Base-by-base conservation (phyloP, 2,797 vertebrate species). In the Lepus townsendii region DNA sequence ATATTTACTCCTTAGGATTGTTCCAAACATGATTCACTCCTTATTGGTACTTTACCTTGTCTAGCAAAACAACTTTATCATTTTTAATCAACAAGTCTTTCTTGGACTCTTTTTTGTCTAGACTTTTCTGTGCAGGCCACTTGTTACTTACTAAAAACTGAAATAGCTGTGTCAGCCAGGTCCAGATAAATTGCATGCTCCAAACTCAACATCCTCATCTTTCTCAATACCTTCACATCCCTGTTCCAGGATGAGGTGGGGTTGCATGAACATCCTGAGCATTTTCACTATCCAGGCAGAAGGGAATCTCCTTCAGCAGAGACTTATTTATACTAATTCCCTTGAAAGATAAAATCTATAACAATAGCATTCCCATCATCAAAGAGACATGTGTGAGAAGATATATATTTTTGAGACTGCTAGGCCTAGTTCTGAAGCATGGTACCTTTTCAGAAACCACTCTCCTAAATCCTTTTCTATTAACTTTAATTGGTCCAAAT, bases 91-190 rank as follows among this genome's bases (percentile, higher is more conserved):
- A 66, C 17, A 90, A 38, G 42, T 66, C 71, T 82, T 20, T 76
- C 12, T 27, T 10, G 24, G 52, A 19, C 2, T 2, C 6, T 84
- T 85, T 71, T 35, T 14, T 82, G 22, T 69, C 57, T 82, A 90
- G 38, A 14, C 4, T 90, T 50, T 83, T 86, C 27, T 75, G 38
- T 69, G 24, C 42, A 68, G 14, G 42, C 78, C 8, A 26, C 17
- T 65, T 71, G 20, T 65, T 32, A 54, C 42, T 60, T 90, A 78
- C 71, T 68, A 68, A 96, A 26, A 90, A 83, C 54, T 38, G 76
- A 92, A 65, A 94, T 86, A 66, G 82, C 6, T 57, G 17, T 42
- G 57, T 17, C 71, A 90, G 79, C 30, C 24, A 80, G 88, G 57
- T 87, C n/a, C 35, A 66, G 72, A 54, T 38, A 93, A 92, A 77